Base-by-base conservation (phyloP, 92 coral and sea anemone genomes). In the Palythoa grandis region DNA sequence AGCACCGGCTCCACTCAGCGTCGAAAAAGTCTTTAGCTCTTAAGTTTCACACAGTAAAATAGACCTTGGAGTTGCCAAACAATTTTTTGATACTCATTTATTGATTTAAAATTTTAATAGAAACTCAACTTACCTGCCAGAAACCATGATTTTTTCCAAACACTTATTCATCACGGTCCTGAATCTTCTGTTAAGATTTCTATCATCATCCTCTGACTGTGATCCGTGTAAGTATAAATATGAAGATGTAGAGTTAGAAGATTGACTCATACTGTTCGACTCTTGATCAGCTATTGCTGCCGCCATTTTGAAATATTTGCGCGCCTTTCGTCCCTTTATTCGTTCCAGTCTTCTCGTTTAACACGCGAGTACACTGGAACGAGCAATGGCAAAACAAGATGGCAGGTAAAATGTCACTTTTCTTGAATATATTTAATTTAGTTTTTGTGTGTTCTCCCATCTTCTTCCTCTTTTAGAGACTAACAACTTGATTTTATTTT, bases 101-200 rank as follows among this genome's bases (percentile, higher is more conserved):
- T 29, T 29, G 35, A 29, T 29, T 29, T 29, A 29, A 29, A 29
- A 29, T 29, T 29, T 29, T 29, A 29, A 29, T 29, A 29, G 35
- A 29, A 29, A 29, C 35, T 29, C 1, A 29, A 70, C 78, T 12
- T 52, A 92, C 95, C 95, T 92, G 37, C 87, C 93, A 61, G 98
- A 87, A 20, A 91, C 92, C 84, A 94, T 83, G 39, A 95, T 92
- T 91, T 91, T 92, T 39, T 94, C 88, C 71, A 93, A 61, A 79
- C 95, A 92, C 82, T 83, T 94, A 76, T 79, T 89, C 90, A 96
- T 85, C 24, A 90, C 83, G 25, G 74, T 87, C 71, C 88, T 87
- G 77, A 96, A 92, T 54, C 66, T 25, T 48, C 65, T 53, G 90
- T 86, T 91, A 37, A 93, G 84, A 77, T 74, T 88, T 37, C 88